Percentiles rank a stretch among this genome's conserved stretches.
These are phyloP conservation scores for Pherbina coryleti DNA, from an alignment of 2,888 invertebrate species.

Conservation along the genomic window DNA sequence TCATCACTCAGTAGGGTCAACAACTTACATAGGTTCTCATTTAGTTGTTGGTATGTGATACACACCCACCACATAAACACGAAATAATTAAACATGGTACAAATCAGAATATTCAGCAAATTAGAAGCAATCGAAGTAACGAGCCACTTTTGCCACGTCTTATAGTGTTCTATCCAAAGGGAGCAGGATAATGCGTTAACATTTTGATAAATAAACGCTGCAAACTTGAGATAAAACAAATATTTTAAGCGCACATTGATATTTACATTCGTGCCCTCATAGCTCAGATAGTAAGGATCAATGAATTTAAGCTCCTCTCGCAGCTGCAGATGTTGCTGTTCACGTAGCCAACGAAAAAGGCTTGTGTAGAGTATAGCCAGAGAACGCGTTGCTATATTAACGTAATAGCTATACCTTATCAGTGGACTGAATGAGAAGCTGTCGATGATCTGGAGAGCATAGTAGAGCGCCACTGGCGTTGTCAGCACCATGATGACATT, in stretches of 20 bases:
- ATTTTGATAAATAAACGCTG: neutral
- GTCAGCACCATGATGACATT: neutral
- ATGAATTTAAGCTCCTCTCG: neutral
- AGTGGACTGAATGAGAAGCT: neutral
- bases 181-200: neutral
- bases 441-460: neutral
- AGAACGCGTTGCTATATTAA: neutral
- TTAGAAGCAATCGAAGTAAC: neutral
- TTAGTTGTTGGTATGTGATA: neutral
- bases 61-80: neutral
- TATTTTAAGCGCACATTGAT: neutral
- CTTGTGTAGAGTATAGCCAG: neutral
- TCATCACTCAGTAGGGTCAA: neutral
- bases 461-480: neutral
- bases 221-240: neutral
- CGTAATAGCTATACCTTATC: neutral
- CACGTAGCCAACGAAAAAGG: constrained; percentile 1
- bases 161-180: neutral
- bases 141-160: neutral
- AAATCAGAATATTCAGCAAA: neutral
- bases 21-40: neutral
- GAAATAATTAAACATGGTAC: neutral
- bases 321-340: neutral
- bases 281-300: neutral
- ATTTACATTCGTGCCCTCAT: neutral